Base-by-base conservation (phyloP, 2,113 vertebrate genomes). In the Trogon surrucura region DNA sequence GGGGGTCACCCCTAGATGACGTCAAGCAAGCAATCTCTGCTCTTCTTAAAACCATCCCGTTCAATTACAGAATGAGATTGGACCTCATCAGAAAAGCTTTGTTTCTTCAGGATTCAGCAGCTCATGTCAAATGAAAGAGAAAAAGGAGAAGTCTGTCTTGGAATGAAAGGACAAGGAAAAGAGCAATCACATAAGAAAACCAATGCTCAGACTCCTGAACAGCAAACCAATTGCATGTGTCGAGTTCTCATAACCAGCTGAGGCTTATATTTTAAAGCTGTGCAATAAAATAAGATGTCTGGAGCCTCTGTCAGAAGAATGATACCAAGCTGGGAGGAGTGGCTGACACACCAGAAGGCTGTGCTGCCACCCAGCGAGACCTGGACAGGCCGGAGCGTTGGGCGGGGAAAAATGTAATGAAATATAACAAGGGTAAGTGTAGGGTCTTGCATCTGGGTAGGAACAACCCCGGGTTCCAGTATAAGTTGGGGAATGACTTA, bases 221-320 rank as follows among this genome's bases (percentile, higher is more conserved):
- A 80, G 88, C 61, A 87, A 95, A 91, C 65, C 77, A 87, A 95
- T 78, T 93, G 60, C 72, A 67, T 79, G 61, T 84, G 83, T 95
- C 88, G 74, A 80, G 65, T 67, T 80, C 77, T 57, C 44, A 14
- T 44, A 86, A 84, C 88, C 91, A 93, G 83, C 80, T 90, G 82
- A 94, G 79, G 54, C 85, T 89, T 79, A 95, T 79, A 95, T 57
- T 69, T 92, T 93, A 91, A 95, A 91, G 90, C 69, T 50, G 41
- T 56, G 77, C 92, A 92, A 91, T 89, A 91, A 94, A 97, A 96
- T 88, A 75, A 93, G 62, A 89, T 75, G 83, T 86, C 80, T 95
- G 82, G 71, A 92, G 72, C 56, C 64, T 90, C 82, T 91, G 92
- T 91, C 80, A 95, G 91, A 86, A 32, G 16, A 93, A 89, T 41